These are phyloP conservation scores for Vulpes lagopus DNA, from an alignment of 2,113 vertebrate genomes.

Conservation along the genomic window DNA sequence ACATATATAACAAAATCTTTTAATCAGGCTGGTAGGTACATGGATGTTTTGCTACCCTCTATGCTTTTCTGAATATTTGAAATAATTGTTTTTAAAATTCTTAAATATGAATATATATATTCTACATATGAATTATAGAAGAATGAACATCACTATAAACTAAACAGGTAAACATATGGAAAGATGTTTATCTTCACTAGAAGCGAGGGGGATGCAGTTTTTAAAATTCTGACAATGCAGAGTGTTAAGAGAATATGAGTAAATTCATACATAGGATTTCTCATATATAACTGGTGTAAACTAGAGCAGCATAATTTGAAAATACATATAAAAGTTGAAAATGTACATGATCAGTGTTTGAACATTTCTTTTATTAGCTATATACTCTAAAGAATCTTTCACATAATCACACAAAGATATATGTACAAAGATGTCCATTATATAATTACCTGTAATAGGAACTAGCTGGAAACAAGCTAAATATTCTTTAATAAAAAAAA, in stretches of 20 bases:
- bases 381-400: neutral
- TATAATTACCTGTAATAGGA: neutral
- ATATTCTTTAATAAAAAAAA: conserved; percentile 25
- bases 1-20: too few relatives aligned
- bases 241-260: neutral
- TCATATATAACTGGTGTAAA: neutral
- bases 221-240: neutral
- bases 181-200: neutral
- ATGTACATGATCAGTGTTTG: neutral
- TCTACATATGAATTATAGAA: neutral
- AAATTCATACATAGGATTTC: neutral
- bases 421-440: neutral
- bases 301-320: neutral
- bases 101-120: neutral
- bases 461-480: conserved; percentile 62
- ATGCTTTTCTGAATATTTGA: too few relatives aligned
- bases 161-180: neutral
- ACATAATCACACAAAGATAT: neutral
- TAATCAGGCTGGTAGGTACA: too few relatives aligned
- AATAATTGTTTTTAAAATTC: too few relatives aligned
- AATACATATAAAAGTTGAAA: neutral
- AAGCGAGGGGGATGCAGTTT: neutral
- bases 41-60: too few relatives aligned
- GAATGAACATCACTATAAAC: neutral
- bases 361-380: neutral